Conservation (phyloP, 1,140 invertebrate genomes). For the Drosophila eugracilis region DNA sequence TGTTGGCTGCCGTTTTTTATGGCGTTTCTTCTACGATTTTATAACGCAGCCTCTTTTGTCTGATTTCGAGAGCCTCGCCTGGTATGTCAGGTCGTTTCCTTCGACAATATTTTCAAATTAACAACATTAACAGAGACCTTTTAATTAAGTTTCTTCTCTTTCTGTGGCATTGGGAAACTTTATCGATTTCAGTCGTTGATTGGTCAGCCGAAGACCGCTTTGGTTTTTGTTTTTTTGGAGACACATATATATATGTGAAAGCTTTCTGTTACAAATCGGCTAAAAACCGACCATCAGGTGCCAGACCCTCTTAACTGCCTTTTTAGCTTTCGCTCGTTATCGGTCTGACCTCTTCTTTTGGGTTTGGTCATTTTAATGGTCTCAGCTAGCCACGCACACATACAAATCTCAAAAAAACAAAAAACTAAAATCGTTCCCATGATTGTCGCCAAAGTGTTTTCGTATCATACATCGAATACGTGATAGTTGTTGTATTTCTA, state of each 20-base stretch:
- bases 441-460: slow-evolving; percentile 83
- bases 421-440: slow-evolving; percentile 74
- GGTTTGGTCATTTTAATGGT: slow-evolving; percentile 71
- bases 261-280: slow-evolving; percentile 79
- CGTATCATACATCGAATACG: slow-evolving; percentile 78
- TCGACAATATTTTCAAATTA: slow-evolving; percentile 83
- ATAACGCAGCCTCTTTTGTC: slow-evolving; percentile 62
- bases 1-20: slow-evolving; percentile 70
- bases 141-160: slow-evolving; percentile 80
- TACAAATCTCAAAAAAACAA: slow-evolving; percentile 40
- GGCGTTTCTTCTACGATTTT: slow-evolving; percentile 75
- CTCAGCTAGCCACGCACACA: slow-evolving; percentile 24
- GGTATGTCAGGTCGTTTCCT: slow-evolving; percentile 68
- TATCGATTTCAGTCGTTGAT: slow-evolving; percentile 74
- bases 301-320: slow-evolving; percentile 56
- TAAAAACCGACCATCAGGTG: slow-evolving; percentile 57
- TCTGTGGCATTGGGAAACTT: slow-evolving; percentile 69
- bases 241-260: slow-evolving; percentile 79
- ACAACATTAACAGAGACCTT: slow-evolving; percentile 80
- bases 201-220: slow-evolving; percentile 38
- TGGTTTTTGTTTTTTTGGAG: slow-evolving; percentile 44
- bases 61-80: slow-evolving; percentile 10
- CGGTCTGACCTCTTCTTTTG: slow-evolving; percentile 72
- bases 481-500: slow-evolving; percentile 51
- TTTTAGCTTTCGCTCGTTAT: slow-evolving; percentile 81